These are phyloP conservation scores for Psylliodes chrysocephalus DNA, from an alignment of 2,888 invertebrate genomes.

Conservation along the genomic window DNA sequence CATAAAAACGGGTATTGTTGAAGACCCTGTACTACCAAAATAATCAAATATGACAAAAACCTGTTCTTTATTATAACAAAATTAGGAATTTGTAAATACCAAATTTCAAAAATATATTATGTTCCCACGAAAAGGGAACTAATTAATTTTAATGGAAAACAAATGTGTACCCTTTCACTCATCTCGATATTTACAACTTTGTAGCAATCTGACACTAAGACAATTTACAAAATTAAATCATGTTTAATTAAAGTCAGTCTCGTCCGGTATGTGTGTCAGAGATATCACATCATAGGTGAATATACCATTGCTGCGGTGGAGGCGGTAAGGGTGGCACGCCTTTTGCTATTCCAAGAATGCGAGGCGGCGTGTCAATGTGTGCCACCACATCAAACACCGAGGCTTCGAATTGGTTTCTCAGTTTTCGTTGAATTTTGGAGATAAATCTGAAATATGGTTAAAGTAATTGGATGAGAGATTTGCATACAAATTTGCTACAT, in stretches of 20 bases:
- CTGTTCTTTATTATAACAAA: no score
- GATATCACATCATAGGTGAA: conserved; percentile 16
- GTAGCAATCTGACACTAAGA: no score
- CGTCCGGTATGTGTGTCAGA: conserved; percentile 12
- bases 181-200: no score
- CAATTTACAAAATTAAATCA: conserved; percentile 18
- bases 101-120: no score
- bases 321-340: conserved; percentile 17
- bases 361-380: conserved; percentile 18
- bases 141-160: no score
- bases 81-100: no score
- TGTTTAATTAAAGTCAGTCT: conserved; percentile 15
- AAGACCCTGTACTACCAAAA: no score
- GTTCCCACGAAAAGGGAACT: no score
- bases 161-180: no score
- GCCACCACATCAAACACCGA: conserved; percentile 21
- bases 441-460: not conserved
- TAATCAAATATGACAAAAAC: no score
- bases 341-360: conserved; percentile 20
- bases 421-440: not conserved
- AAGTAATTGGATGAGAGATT: not conserved
- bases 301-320: conserved; percentile 1
- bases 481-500: no score
- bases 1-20: no score
- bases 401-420: not conserved